Percentiles rank a stretch among this genome's conserved stretches.
Evolutionary conservation across 2,888 invertebrate genomes (phyloP).

Genomic region (Tipula lateralis): DNA sequence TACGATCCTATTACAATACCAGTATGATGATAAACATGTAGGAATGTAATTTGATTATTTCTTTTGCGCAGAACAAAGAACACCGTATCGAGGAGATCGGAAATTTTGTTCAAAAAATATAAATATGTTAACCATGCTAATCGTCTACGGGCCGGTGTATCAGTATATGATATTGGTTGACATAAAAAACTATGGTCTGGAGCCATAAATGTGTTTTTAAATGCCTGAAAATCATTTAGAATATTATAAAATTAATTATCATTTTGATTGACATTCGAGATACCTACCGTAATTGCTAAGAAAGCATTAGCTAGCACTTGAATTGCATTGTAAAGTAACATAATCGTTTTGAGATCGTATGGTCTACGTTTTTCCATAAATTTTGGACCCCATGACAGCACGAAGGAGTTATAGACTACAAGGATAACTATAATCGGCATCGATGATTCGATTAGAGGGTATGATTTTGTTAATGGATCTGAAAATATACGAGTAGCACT

Average conservation of each 20-base stretch:
- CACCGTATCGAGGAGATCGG: neutral
- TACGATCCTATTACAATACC: neutral
- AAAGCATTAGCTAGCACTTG: slow-evolving; percentile 80
- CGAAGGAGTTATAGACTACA: slow-evolving; percentile 65
- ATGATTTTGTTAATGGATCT: slow-evolving; percentile 62
- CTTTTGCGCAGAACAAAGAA: neutral
- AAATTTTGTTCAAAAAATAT: neutral
- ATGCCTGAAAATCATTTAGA: neutral
- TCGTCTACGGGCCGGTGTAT: slow-evolving; percentile 34
- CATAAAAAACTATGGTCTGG: neutral
- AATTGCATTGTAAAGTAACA: slow-evolving; percentile 80
- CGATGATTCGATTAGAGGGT: slow-evolving; percentile 65
- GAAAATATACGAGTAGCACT: no score
- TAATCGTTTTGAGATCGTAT: slow-evolving; percentile 68
- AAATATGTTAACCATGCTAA: neutral
- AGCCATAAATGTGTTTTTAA: neutral
- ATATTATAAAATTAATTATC: neutral
- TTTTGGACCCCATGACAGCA: slow-evolving; percentile 72
- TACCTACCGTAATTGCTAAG: slow-evolving; percentile 56
- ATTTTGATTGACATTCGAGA: neutral
- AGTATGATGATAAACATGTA: neutral
- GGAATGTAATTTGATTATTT: neutral
- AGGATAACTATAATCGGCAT: slow-evolving; percentile 63
- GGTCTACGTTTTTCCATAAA: slow-evolving; percentile 85
- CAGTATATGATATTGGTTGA: neutral